Conservation (phyloP, 1,140 invertebrate species). For the Penaeus japonicus region DNA sequence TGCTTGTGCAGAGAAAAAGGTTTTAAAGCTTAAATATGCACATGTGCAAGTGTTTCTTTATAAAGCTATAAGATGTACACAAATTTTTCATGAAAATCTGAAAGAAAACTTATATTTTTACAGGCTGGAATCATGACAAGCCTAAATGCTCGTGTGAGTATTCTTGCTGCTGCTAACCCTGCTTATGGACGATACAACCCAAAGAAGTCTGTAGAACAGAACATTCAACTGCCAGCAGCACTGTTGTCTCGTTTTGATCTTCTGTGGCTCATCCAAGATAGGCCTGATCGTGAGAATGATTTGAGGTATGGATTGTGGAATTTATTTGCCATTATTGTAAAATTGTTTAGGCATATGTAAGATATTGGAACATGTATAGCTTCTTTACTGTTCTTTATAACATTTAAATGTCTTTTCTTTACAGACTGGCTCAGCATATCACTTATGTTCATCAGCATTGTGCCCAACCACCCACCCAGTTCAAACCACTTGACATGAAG, state of each 20-base stretch:
- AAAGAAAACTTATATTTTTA: too few relatives aligned
- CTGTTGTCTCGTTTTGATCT: conserved; percentile 97
- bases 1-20: background rate
- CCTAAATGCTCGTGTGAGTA: conserved; percentile 95
- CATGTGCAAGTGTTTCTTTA: too few relatives aligned
- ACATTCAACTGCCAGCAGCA: conserved; percentile 97
- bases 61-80: too few relatives aligned
- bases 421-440: conserved; percentile 93
- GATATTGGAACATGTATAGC: background rate
- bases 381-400: background rate
- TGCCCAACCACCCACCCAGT: conserved; percentile 80
- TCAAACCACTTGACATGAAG: conserved; percentile 88
- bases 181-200: conserved; percentile 98
- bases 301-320: conserved; percentile 68
- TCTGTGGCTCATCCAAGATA: conserved; percentile 97
- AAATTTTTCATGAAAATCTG: too few relatives aligned
- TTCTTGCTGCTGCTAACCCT: conserved; percentile 98
- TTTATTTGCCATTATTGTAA: too few relatives aligned
- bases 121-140: conserved; percentile 97
- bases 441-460: conserved; percentile 96
- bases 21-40: too few relatives aligned
- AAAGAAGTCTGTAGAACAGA: conserved; percentile 93
- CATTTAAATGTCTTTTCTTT: background rate
- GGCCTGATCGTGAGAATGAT: conserved; percentile 91
- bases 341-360: background rate